phyloP scores from a whole-genome alignment of 2,797 vertebrate genomes.

The Peromyscus aztecus region DNA sequence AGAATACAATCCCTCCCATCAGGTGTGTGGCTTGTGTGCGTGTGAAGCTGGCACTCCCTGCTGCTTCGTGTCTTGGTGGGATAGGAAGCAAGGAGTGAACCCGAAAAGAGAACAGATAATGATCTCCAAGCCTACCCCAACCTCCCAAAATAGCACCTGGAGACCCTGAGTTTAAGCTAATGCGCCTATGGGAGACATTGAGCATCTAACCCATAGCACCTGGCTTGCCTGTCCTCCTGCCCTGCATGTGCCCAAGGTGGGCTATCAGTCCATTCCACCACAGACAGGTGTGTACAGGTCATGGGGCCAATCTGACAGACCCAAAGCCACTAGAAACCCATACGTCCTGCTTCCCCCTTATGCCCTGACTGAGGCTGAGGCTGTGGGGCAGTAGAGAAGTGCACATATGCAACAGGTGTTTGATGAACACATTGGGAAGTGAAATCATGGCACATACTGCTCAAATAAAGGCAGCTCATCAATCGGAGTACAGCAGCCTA shows the following conservation, averaged over 20 bases:
- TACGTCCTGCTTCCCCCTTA: not conserved
- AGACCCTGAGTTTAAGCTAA: not conserved
- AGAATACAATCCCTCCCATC: too few relatives aligned
- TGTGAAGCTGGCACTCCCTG: not conserved
- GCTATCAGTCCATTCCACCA: not conserved
- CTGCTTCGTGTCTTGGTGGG: too few relatives aligned
- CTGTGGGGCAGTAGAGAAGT: not conserved
- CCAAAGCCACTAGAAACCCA: too few relatives aligned
- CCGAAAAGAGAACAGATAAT: not conserved
- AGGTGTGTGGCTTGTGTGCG: too few relatives aligned
- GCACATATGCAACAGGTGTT: too few relatives aligned
- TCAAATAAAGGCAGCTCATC: not conserved
- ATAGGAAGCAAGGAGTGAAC: not conserved
- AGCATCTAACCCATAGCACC: not conserved
- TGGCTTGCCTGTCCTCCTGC: not conserved
- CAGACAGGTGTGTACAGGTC: too few relatives aligned
- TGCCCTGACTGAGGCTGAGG: rapidly evolving
- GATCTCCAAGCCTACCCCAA: not conserved
- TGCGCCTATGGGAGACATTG: not conserved
- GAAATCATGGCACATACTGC: not conserved
- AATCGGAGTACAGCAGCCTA: not conserved
- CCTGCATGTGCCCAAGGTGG: not conserved
- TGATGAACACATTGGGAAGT: not conserved
- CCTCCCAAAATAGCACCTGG: not conserved
- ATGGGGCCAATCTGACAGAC: not conserved